Evolutionary conservation across 1,140 invertebrate species (phyloP).

Genomic region (Seison nebaliae): DNA sequence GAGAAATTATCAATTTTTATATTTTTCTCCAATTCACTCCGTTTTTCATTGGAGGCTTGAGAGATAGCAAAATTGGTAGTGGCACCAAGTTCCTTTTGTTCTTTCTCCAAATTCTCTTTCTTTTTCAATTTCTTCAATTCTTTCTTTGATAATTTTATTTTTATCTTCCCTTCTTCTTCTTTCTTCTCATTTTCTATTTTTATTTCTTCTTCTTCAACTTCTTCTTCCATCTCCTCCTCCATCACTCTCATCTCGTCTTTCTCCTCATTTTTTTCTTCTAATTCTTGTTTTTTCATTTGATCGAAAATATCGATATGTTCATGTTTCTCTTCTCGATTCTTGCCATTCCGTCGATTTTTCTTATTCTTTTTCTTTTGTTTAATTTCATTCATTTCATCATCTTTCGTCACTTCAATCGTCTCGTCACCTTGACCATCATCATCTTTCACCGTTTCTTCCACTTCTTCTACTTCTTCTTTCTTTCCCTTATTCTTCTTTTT

Average conservation of each 20-base stretch:
- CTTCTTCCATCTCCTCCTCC: background rate
- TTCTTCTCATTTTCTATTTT: background rate
- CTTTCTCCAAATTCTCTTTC: conserved; percentile 3
- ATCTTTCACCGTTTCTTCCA: background rate
- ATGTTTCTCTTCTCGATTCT: background rate
- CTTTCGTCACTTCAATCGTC: background rate
- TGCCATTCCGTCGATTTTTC: background rate
- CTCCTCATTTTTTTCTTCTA: background rate
- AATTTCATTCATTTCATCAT: background rate
- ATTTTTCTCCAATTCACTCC: conserved; percentile 66
- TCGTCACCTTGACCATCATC: too few relatives aligned
- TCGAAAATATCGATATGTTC: background rate
- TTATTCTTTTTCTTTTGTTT: background rate
- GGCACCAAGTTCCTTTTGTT: background rate
- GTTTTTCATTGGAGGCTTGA: conserved; percentile 48
- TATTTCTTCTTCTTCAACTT: background rate
- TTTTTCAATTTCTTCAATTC: conserved; percentile 10
- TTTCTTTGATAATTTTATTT: background rate
- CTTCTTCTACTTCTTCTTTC: background rate
- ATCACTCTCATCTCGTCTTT: background rate
- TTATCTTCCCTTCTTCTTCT: background rate
- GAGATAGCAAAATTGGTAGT: conserved; percentile 74
- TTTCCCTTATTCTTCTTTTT: background rate
- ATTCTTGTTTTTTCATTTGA: background rate
- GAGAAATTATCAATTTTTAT: conserved; percentile 93